Evolutionary conservation across 2,888 invertebrate genomes (phyloP), one percentile per base, ranked within the genome.

Genomic region (Lingula anatina): DNA sequence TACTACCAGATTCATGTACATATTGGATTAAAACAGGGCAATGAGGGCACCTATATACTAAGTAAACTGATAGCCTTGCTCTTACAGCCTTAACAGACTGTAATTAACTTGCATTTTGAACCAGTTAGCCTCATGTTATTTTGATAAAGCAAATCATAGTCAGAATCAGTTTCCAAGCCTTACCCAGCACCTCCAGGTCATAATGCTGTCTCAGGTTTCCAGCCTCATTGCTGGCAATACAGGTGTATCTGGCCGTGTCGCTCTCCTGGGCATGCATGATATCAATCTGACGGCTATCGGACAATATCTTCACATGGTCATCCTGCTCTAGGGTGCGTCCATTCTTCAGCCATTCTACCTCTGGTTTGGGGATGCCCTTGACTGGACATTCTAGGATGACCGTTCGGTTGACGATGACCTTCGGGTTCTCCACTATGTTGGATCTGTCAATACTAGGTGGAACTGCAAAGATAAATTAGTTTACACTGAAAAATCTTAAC

Each of bases 261-360:
- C 55, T 52, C 12, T 68, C 57, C 20, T 62, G 56, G 1, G 71
- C 64, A 42, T 51, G 59, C 23, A 51, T 44, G 4, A 75, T 55
- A 51, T 72, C 69, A 25, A 75, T 54, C 5, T 70, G 56, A 2
- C 66, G 51, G 2, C 70, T 69, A 31, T 63, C 63, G 4, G 62
- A 64, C 48, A 60, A 53, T 3, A 64, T 21, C 15, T 59, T 53
- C 15, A 68, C 35, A 45, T 64, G 64, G 2, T 61, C 57, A n/a
- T n/a, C n/a, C 24, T 57, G 51, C 5, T 57, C 59, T 5, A 70
- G 49, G 3, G 62, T 54, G 37, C 62, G 55, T 7, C 72, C 76
- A 60, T 79, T 74, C 57, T 78, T 73, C 38, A 64, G 68, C 80
- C 80, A 80, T 23, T 68, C 66, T 45, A 79, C 72, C 41, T 70